Evolutionary conservation across 2,888 invertebrate species (phyloP).

Genomic region (Conus canariensis): DNA sequence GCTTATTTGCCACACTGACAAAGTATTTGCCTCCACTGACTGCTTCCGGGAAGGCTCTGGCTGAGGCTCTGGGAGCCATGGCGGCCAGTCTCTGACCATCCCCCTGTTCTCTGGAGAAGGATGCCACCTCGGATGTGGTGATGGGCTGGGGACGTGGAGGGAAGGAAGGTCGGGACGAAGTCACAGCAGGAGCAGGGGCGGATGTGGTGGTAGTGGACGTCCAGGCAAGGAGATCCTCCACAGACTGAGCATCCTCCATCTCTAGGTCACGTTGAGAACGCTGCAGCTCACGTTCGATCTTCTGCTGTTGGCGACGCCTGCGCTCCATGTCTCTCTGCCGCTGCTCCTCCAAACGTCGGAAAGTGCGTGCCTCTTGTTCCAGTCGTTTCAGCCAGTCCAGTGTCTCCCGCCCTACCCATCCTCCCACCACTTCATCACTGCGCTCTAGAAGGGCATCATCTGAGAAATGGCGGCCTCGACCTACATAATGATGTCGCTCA

Average conservation of each 20-base stretch:
- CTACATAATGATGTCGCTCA: slow-evolving; percentile 34
- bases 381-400: slow-evolving; percentile 67
- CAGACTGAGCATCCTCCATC: slow-evolving; percentile 68
- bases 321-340: slow-evolving; percentile 66
- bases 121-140: background rate
- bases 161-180: background rate
- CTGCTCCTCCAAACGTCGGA: slow-evolving; percentile 68
- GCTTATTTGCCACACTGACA: slow-evolving; percentile 60
- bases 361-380: slow-evolving; percentile 66
- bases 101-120: slow-evolving; percentile 15
- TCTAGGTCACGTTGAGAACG: slow-evolving; percentile 71
- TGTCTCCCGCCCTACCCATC: slow-evolving; percentile 60
- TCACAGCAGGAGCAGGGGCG: background rate
- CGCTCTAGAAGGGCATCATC: slow-evolving; percentile 68
- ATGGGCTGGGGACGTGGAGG: slow-evolving; percentile 15
- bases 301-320: slow-evolving; percentile 66
- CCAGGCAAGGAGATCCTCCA: slow-evolving; percentile 69
- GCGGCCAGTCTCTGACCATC: background rate
- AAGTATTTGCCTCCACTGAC: slow-evolving; percentile 63
- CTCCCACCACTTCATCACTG: slow-evolving; percentile 66
- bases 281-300: slow-evolving; percentile 69
- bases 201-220: background rate
- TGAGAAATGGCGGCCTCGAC: slow-evolving; percentile 58
- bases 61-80: background rate
- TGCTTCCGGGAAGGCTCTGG: background rate